These are phyloP conservation scores for Lathamus discolor DNA, from an alignment of 2,113 vertebrate genomes.

Conservation along the genomic window DNA sequence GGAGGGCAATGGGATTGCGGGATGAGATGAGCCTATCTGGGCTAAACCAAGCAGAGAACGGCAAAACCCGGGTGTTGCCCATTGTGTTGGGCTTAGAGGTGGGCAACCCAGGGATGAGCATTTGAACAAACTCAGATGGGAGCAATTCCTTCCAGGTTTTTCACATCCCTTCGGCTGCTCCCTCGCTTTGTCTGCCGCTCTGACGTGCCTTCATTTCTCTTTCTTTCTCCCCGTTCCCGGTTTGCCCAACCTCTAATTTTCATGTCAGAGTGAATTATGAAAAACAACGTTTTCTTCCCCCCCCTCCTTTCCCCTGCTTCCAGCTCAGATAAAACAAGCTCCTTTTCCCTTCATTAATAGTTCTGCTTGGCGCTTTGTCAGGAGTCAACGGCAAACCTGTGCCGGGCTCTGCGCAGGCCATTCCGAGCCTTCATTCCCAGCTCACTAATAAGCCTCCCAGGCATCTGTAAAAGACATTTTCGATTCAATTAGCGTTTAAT, in stretches of 20 bases:
- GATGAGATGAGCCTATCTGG: background rate
- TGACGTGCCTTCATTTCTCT: background rate
- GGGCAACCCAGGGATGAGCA: background rate
- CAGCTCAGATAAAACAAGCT: background rate
- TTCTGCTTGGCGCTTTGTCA: background rate
- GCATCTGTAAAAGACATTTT: background rate
- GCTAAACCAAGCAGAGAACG: background rate
- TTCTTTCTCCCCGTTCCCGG: background rate
- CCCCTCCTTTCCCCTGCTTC: background rate
- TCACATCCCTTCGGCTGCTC: background rate
- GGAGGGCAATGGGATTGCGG: rapidly evolving
- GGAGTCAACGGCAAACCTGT: background rate
- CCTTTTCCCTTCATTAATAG: background rate
- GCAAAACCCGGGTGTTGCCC: rapidly evolving
- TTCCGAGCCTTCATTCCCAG: background rate
- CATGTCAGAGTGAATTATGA: background rate
- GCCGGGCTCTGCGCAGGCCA: background rate
- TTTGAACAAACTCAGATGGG: background rate
- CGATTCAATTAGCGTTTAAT: background rate
- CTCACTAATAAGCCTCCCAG: background rate
- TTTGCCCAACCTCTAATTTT: conserved; percentile 12
- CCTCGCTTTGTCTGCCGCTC: background rate
- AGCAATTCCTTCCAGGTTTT: background rate
- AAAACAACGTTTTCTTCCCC: background rate
- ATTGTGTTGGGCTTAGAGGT: rapidly evolving